phyloP scores from a whole-genome alignment of 2,113 vertebrate genomes.

The Poeciliopsis occidentalis region DNA sequence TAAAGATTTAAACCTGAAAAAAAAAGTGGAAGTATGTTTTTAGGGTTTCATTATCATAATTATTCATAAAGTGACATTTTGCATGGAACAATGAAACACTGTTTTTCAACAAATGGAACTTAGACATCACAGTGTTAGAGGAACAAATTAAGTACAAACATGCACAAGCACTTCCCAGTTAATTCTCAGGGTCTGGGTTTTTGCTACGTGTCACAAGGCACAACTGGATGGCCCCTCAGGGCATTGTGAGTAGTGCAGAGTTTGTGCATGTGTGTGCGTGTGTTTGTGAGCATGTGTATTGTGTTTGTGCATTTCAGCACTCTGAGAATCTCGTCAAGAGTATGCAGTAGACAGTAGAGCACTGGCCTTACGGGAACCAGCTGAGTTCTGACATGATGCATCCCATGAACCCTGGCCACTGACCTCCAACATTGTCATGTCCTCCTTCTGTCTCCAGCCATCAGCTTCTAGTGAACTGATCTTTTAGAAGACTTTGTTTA shows the following conservation, averaged over 20 bases:
- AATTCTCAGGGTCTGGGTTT: slow-evolving; percentile 78
- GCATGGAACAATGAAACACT: neutral
- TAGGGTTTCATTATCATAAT: neutral
- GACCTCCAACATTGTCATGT: slow-evolving; percentile 28
- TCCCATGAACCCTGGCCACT: slow-evolving; percentile 52
- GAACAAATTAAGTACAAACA: neutral
- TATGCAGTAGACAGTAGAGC: slow-evolving; percentile 47
- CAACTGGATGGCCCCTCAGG: slow-evolving; percentile 46
- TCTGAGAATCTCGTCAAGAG: slow-evolving; percentile 36
- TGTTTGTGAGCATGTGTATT: neutral
- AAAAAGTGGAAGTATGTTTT: neutral
- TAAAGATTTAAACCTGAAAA: neutral
- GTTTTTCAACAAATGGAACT: neutral
- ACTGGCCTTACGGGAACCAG: slow-evolving; percentile 64
- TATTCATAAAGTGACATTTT: neutral
- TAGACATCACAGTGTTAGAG: neutral
- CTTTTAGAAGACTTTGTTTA: slow-evolving; percentile 20
- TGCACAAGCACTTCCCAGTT: neutral
- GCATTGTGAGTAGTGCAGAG: slow-evolving; percentile 17
- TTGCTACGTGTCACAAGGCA: slow-evolving; percentile 73
- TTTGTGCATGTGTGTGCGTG: neutral
- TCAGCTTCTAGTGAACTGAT: slow-evolving; percentile 7
- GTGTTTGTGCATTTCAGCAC: slow-evolving; percentile 25
- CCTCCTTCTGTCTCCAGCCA: slow-evolving; percentile 13
- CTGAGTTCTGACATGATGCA: slow-evolving; percentile 50